Percentiles rank a stretch among this genome's conserved stretches.
Conservation (phyloP, 2,113 vertebrate genomes). For the Pelmatolapia mariae region DNA sequence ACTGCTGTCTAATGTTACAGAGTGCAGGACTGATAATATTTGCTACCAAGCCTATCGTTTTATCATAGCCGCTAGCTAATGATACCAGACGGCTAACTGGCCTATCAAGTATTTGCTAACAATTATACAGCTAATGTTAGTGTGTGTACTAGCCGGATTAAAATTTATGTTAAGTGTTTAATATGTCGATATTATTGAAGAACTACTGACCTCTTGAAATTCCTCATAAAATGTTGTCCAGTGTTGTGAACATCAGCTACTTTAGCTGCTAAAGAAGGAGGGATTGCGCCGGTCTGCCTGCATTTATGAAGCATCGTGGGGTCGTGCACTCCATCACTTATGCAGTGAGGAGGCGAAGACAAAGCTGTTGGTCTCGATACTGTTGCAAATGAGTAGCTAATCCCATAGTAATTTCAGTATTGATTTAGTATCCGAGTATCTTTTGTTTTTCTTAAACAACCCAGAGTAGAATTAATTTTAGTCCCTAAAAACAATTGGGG, state of each 20-base stretch:
- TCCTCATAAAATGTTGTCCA: neutral
- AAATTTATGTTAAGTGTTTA: neutral
- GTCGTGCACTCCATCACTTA: neutral
- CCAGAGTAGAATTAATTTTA: neutral
- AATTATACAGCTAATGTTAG: neutral
- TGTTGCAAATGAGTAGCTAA: neutral
- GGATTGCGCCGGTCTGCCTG: neutral
- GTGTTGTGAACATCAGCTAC: neutral
- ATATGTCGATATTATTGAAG: neutral
- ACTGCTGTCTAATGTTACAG: neutral
- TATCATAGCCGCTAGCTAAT: neutral
- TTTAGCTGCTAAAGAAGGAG: neutral
- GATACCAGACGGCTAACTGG: neutral
- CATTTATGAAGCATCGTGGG: neutral
- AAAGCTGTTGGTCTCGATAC: neutral
- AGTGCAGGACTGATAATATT: neutral
- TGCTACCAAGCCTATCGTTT: neutral
- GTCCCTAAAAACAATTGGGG: neutral
- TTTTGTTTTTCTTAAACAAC: neutral
- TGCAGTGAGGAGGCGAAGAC: neutral
- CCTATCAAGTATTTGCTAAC: neutral
- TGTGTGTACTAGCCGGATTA: neutral
- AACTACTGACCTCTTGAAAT: neutral
- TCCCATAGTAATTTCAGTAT: neutral
- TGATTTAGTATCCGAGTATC: neutral